phyloP scores from a whole-genome alignment of 2,888 invertebrate genomes.

The Drosophila infuscata region DNA sequence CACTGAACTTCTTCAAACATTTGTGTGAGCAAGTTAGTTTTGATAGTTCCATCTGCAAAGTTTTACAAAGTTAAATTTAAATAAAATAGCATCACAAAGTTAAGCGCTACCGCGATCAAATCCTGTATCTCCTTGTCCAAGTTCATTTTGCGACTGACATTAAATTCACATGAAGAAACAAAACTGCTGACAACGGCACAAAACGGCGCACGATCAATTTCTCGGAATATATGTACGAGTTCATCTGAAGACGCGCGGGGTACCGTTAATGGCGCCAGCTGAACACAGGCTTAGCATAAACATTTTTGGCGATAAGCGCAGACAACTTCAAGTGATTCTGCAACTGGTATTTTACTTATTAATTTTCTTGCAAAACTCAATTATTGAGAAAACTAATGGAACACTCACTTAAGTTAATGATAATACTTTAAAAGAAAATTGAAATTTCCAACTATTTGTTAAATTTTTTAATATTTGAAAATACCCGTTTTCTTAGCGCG shows the following conservation, averaged over 20 bases:
- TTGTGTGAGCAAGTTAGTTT: background rate
- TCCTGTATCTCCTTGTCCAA: background rate
- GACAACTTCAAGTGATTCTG: conserved; percentile 8
- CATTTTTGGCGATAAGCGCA: conserved; percentile 17
- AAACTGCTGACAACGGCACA: conserved; percentile 1
- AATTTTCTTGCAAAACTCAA: conserved; percentile 1
- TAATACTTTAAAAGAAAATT: background rate
- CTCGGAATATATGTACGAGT: background rate
- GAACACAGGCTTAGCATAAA: background rate
- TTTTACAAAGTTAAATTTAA: background rate
- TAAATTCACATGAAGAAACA: conserved; percentile 4
- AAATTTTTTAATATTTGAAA: background rate
- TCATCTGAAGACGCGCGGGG: conserved; percentile 2
- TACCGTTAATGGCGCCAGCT: conserved; percentile 48
- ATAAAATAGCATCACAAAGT: background rate
- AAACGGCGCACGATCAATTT: background rate
- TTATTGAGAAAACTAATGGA: background rate
- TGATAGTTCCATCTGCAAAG: conserved; percentile 20
- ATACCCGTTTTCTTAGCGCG: background rate
- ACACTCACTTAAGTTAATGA: too few species aligned
- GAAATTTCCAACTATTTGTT: background rate
- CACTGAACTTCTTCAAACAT: background rate
- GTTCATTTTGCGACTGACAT: conserved; percentile 4
- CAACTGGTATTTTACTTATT: background rate
- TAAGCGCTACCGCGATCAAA: conserved; percentile 4